Evolutionary conservation across 2,888 invertebrate species (phyloP), one percentile per base, ranked within the genome.

Genomic region (Tachina fera): DNA sequence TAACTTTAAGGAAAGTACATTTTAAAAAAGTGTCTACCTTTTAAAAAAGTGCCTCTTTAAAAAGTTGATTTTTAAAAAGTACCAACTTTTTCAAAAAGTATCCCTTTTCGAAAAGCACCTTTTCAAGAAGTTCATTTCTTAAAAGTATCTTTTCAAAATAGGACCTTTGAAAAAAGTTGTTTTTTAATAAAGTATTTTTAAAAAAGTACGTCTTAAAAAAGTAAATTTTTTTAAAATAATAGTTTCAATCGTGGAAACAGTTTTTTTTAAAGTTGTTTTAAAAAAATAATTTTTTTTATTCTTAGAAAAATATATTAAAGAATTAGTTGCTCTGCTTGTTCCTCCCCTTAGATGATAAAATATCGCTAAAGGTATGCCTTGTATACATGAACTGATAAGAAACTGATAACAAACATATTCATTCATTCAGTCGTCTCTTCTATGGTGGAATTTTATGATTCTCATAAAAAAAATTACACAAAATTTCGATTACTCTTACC

Each of bases 391-490:
- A 53, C 63, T 60, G 74, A 74, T 68, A 74, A 67, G 14, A n/a
- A 67, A 71, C 49, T 77, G 77, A 81, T 77, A 81, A 83, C 63
- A 43, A 67, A 68, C 19, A 2, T 22, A 22, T 56, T 67, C 47
- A 72, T 5, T 31, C 6, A 31, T 31, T 31, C 31, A 31, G n/a
- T 22, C 4, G 14, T 70, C 13, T 53, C 53, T 56, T 65, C 13
- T 72, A 81, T 70, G 68, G 16, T 84, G 84, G 84, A 84, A 84
- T 84, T 81, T 81, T 22, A n/a, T 51, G 49, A 11, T 58, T 71
- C 53, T 13, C 6, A 19, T 41, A 43, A 58, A 60, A 49, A n/a
- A 43, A 58, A 6, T 68, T 4, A 9, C 22, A 31, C 19, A 49
- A 53, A 61, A 51, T 49, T 49, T 45, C 71, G 0, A 1, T 45